Percentiles rank a stretch among this genome's conserved stretches.
phyloP scores from a whole-genome alignment of 2,113 vertebrate genomes.

The Erpornis zantholeuca region DNA sequence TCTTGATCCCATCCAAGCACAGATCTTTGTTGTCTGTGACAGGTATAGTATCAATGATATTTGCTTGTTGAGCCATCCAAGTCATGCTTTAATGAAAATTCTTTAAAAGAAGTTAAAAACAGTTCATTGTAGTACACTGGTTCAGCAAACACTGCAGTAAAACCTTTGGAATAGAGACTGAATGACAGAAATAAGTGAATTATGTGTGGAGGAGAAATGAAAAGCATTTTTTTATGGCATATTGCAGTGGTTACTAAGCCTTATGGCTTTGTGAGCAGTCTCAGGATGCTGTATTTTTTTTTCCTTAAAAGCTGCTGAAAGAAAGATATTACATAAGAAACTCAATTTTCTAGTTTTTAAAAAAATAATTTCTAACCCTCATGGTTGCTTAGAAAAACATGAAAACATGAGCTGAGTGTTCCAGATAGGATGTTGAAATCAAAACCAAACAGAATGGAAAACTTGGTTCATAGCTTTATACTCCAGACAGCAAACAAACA shows the following conservation, averaged over 20 bases:
- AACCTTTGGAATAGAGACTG: background rate
- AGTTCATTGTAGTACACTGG: background rate
- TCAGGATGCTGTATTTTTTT: background rate
- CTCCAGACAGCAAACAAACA: background rate
- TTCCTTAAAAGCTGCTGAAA: background rate
- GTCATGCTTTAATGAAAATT: background rate
- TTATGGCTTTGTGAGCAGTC: background rate
- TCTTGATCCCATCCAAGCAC: background rate
- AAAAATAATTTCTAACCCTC: background rate
- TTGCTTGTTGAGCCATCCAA: background rate
- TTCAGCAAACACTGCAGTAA: background rate
- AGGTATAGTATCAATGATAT: background rate
- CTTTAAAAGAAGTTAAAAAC: background rate
- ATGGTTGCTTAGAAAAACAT: background rate
- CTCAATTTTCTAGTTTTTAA: background rate
- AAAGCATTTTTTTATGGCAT: background rate
- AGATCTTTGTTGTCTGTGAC: background rate
- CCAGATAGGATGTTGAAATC: conserved; percentile 42
- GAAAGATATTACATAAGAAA: background rate
- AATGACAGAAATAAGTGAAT: background rate
- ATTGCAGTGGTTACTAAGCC: background rate
- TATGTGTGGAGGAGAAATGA: background rate
- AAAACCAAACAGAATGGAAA: conserved; percentile 19
- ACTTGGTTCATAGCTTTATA: background rate
- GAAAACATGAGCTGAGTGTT: conserved; percentile 24